Evolutionary conservation across 2,113 vertebrate species (phyloP), one percentile per base, ranked within the genome.

Genomic region (Neofelis nebulosa): DNA sequence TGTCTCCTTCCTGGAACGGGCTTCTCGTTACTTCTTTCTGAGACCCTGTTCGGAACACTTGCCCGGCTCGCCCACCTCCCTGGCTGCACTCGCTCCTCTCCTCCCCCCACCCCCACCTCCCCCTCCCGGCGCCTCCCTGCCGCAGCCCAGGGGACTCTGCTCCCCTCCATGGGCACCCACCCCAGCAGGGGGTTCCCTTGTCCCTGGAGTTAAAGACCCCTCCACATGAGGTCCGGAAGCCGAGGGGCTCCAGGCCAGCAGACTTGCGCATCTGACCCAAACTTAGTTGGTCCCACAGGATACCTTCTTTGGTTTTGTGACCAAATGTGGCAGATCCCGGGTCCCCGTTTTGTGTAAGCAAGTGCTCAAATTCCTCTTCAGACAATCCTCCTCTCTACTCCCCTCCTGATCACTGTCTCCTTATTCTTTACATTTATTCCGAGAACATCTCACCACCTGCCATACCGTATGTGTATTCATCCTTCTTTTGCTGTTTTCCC

Each of bases 221-320:
- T 1, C 16, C 12, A 16, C 1, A 1, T 3, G 5, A 55, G n/a
- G 27, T 6, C 29, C 21, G 0, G n/a, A 38, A 33, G 13, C 5
- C 38, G 0, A 5, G 11, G 14, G 45, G 23, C 33, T 29, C 61
- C 33, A 68, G 45, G 61, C 33, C 48, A 4, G 11, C 61, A 21
- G 33, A 9, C 5, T 50, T n/a, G 18, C 12, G 4, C 41, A 41
- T 33, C 71, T n/a, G 55, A 78, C 63, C 50, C 45, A 80, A 68
- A 68, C 33, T 48, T 18, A 4, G 68, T 23, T 41, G 80, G 3
- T 31, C 63, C 27, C 14, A 15, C 80, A 41, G n/a, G 38, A 2
- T 6, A 12, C 63, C 5, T 5, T 33, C 19, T 25, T 57, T 82
- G 31, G 65, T 69, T 55, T 41, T 41, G 14, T 55, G 48, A 7